These are phyloP conservation scores for Drosophila mettleri DNA, from an alignment of 2,888 invertebrate genomes.

Conservation along the genomic window DNA sequence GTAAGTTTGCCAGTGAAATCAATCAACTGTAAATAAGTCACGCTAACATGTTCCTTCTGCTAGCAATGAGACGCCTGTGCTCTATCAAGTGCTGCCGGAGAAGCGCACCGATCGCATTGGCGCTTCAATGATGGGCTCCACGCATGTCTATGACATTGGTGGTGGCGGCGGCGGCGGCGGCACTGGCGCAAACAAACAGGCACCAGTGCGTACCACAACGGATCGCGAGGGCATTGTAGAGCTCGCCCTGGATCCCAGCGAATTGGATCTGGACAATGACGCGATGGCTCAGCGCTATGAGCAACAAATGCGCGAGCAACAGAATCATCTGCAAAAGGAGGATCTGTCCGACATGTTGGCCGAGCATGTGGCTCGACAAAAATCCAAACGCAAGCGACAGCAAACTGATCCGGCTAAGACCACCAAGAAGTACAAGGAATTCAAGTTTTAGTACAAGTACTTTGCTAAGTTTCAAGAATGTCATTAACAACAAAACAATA, in stretches of 20 bases:
- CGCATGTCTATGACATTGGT: constrained; percentile 98
- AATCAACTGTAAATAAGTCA: background rate
- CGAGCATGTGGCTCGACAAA: constrained; percentile 98
- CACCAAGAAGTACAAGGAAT: constrained; percentile 98
- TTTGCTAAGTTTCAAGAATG: constrained; percentile 22
- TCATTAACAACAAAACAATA: constrained; percentile 38
- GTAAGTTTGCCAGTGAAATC: constrained; percentile 84
- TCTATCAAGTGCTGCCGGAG: constrained; percentile 98
- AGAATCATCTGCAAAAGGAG: constrained; percentile 94
- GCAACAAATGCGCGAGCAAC: constrained; percentile 96
- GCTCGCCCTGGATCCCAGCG: constrained; percentile 98
- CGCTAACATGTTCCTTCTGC: constrained; percentile 24
- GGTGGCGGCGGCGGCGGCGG: constrained; percentile 91
- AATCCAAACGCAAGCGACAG: constrained; percentile 96
- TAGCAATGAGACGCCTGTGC: constrained; percentile 95
- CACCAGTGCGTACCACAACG: constrained; percentile 81
- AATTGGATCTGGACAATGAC: constrained; percentile 97
- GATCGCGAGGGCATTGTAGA: constrained; percentile 92
- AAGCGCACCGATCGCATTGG: constrained; percentile 95
- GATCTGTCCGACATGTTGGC: constrained; percentile 99
- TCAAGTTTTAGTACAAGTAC: constrained; percentile 91
- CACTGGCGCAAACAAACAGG: constrained; percentile 86
- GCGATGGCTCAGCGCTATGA: constrained; percentile 98
- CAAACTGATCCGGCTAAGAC: constrained; percentile 94
- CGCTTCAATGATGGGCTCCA: constrained; percentile 98